Evolutionary conservation across 2,797 vertebrate genomes (phyloP), one percentile per base, ranked within the genome.

Genomic region (Smutsia gigantea): DNA sequence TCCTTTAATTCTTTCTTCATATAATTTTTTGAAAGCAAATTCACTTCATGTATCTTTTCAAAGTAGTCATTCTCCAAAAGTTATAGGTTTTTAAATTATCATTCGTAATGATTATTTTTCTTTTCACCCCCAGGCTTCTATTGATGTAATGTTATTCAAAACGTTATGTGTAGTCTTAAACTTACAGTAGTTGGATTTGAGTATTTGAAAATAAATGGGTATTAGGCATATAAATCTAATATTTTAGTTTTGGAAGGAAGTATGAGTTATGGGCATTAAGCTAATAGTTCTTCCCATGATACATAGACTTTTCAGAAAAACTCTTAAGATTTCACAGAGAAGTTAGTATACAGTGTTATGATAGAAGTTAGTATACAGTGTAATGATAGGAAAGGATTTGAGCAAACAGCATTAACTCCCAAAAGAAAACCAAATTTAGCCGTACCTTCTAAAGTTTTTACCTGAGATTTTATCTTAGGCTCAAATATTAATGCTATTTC

Each of bases 1-100:
- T 83, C 17, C 31, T 82, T 69, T 87, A 61, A 78, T 57, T 93
- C 64, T 72, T 86, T 86, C 37, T 95, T 90, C 95, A 64, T 66
- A 84, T 8, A 27, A 4, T 46, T 57, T 46, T 84, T 87, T 2
- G 59, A 85, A 94, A 90, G 15, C 53, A 92, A 2, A 90, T 95
- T 90, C 3, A 66, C 82, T 81, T 25, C 46, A 37, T 85, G 0
- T 79, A 31, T 68, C 71, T 82, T 97, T 86, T 95, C 59, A 88
- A 57, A 91, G 37, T 39, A 79, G 78, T 88, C 15, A n/a, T 68
- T 82, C 63, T 91, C 91, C 12, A 72, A 82, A 96, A 81, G 31
- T 86, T 46, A 46, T 59, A 59, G 57, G 57, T 59, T 59, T 59
- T 59, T 59, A 59, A 61, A 49, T 89, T 25, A 34, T 64, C 37